Percentiles rank a stretch among this genome's conserved stretches.
phyloP scores from a whole-genome alignment of 2,797 vertebrate genomes.

The Oreonectes daqikongensis region DNA sequence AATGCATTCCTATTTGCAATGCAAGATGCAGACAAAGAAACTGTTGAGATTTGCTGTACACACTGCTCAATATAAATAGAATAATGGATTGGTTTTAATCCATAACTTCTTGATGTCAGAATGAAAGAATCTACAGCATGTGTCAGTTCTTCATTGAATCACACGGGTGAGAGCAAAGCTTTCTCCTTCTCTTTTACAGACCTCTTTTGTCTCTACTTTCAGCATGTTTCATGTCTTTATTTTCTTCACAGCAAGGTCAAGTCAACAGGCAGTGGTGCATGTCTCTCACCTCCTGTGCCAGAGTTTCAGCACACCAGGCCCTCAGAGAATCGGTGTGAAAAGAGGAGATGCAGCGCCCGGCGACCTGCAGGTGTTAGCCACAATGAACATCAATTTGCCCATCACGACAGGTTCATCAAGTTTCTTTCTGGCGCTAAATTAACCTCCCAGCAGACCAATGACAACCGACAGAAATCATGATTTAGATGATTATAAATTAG shows the following conservation, averaged over 20 bases:
- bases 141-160: constrained; percentile 7
- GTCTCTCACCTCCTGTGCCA: constrained; percentile 41
- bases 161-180: constrained; percentile 1
- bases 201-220: background rate
- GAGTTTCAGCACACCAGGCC: constrained; percentile 36
- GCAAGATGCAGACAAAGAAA: background rate
- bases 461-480: constrained; percentile 5
- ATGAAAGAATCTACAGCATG: background rate
- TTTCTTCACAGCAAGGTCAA: constrained; percentile 43
- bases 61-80: background rate
- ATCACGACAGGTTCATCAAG: constrained; percentile 35
- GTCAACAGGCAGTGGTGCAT: constrained; percentile 33
- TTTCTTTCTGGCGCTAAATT: constrained; percentile 37
- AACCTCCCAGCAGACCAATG: constrained; percentile 38
- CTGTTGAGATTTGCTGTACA: background rate
- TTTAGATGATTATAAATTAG: constrained; percentile 39
- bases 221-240: constrained; percentile 16
- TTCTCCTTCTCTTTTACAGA: constrained; percentile 15
- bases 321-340: constrained; percentile 26
- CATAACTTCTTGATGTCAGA: constrained; percentile 1
- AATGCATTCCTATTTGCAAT: background rate
- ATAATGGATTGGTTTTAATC: background rate
- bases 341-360: background rate
- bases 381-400: constrained; percentile 41
- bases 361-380: constrained; percentile 29